Base-by-base conservation (phyloP, 1,140 invertebrate species). In the Lethocerus indicus region DNA sequence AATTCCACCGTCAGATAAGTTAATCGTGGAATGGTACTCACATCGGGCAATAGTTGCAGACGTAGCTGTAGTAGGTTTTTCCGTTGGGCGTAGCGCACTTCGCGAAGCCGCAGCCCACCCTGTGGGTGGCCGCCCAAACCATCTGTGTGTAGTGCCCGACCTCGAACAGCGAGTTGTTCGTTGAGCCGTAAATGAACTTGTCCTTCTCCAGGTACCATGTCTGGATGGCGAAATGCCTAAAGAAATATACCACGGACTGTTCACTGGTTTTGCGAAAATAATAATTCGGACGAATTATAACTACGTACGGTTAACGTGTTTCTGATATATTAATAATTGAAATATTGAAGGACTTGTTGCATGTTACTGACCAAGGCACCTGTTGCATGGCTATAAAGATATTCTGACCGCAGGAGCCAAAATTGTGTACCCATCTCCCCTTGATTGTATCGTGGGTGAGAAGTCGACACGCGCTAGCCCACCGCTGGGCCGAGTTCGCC, bases 1-100 rank as follows among this genome's bases (percentile, higher is more conserved):
- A n/a, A n/a, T n/a, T n/a, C n/a, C n/a, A n/a, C n/a, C n/a, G n/a
- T n/a, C n/a, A n/a, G n/a, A n/a, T n/a, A n/a, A n/a, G n/a, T n/a
- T n/a, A n/a, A n/a, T n/a, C n/a, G n/a, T n/a, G n/a, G n/a, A n/a
- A n/a, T n/a, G n/a, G n/a, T n/a, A n/a, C 75, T 78, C 71, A 86
- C 84, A 74, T 76, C 2, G 84, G 84, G 62, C 83, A 87, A 62
- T 88, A 88, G 66, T 87, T 85, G 63, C 84, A 88, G n/a, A 88
- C 75, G 61, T 88, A 88, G 64, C 79, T 84, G 64, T 74, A 87
- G 63, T 78, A 87, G 3, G 74, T 70, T 47, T 65, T 73, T n/a
- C n/a, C n/a, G 13, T 63, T 69, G 18, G 51, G 70, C 69, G 61
- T 52, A n/a, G 60, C 58, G 56, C 84, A 88, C 55, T 77, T 72